Evolutionary conservation across 2,888 invertebrate genomes (phyloP).

Genomic region (Tetropium fuscum): DNA sequence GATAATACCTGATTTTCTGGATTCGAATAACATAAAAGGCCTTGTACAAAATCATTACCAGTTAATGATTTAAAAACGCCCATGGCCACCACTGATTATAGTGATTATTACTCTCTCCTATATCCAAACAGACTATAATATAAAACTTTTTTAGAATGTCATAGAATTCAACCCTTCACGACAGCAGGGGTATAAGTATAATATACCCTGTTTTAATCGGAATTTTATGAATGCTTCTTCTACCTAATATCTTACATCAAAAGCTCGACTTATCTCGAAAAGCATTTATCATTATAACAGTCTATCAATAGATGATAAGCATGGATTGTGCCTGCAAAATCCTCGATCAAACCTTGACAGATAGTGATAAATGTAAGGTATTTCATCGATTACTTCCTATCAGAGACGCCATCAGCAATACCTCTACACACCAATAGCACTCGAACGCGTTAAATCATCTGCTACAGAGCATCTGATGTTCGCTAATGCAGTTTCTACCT

Average conservation of each 20-base stretch:
- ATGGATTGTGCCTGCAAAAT: slow-evolving; percentile 46
- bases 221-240: not conserved
- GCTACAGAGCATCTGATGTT: slow-evolving; percentile 29
- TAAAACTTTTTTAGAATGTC: too few species aligned
- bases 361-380: slow-evolving; percentile 48
- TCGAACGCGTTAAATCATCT: slow-evolving; percentile 38
- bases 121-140: too few species aligned
- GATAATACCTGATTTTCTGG: too few species aligned
- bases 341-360: slow-evolving; percentile 46
- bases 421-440: slow-evolving; percentile 28
- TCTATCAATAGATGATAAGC: slow-evolving; percentile 47
- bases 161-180: too few species aligned
- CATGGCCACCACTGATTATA: too few species aligned
- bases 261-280: slow-evolving; percentile 38
- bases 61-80: too few species aligned
- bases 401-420: slow-evolving; percentile 41
- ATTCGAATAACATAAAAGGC: too few species aligned
- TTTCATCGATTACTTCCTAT: slow-evolving; percentile 51
- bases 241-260: slow-evolving; percentile 14
- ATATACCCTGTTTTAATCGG: not conserved
- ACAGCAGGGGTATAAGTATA: not conserved
- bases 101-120: too few species aligned
- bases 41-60: too few species aligned
- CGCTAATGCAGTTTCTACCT: slow-evolving; percentile 23
- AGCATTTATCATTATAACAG: slow-evolving; percentile 48